Conservation (phyloP, 2,113 vertebrate species). For the Limnothrissa miodon region DNA sequence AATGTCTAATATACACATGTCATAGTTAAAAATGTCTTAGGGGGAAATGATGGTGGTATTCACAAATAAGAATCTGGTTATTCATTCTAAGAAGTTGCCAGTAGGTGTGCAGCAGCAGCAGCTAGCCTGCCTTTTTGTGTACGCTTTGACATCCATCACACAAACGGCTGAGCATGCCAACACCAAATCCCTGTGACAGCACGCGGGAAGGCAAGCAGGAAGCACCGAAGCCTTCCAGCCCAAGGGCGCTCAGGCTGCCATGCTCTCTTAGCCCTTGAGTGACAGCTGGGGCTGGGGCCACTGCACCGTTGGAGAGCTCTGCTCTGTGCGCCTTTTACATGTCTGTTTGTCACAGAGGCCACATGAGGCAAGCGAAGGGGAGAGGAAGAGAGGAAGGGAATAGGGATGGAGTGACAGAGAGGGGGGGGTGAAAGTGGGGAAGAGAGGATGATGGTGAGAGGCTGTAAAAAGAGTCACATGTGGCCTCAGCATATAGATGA, state of each 20-base stretch:
- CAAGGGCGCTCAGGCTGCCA: neutral
- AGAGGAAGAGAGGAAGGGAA: neutral
- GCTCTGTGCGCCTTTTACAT: neutral
- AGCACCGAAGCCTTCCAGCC: neutral
- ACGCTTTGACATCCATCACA: neutral
- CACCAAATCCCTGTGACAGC: slow-evolving; percentile 11
- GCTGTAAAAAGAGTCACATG: neutral
- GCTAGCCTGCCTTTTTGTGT: slow-evolving; percentile 5
- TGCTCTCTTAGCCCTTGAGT: slow-evolving; percentile 4
- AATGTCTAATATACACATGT: neutral
- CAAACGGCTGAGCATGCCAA: neutral
- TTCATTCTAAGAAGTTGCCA: neutral
- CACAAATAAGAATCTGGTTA: neutral
- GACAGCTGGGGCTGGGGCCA: neutral
- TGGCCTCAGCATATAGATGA: neutral
- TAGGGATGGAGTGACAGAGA: neutral
- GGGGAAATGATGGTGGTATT: neutral
- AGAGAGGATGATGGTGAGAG: neutral
- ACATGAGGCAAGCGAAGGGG: neutral
- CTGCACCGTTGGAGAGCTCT: neutral
- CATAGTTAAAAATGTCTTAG: too few species aligned
- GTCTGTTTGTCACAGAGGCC: neutral
- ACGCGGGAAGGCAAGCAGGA: neutral
- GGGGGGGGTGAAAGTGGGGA: neutral
- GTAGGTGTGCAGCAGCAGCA: neutral